phyloP scores from a whole-genome alignment of 2,888 invertebrate genomes.

The Lithophane ornitopus region DNA sequence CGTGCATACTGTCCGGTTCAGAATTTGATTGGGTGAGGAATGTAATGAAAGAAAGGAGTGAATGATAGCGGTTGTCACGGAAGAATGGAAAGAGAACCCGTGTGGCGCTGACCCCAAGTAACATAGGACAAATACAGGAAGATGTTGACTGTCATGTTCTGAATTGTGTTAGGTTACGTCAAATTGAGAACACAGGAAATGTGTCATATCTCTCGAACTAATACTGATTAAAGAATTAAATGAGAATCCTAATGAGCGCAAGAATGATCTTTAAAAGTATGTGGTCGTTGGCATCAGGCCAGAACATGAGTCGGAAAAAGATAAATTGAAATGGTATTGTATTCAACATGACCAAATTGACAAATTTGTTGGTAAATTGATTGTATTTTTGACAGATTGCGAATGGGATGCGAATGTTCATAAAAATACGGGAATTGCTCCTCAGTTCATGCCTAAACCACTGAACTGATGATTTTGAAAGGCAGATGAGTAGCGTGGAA shows the following conservation, averaged over 20 bases:
- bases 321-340: not conserved
- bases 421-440: too few relatives aligned
- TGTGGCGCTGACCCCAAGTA: too few relatives aligned
- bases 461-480: not conserved
- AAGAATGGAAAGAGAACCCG: too few relatives aligned
- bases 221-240: constrained; percentile 25
- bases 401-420: too few relatives aligned
- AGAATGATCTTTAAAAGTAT: constrained; percentile 31
- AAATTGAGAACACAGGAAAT: constrained; percentile 32
- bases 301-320: not conserved
- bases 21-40: not conserved
- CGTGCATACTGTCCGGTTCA: not conserved
- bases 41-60: too few relatives aligned
- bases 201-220: constrained; percentile 25
- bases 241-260: constrained; percentile 11
- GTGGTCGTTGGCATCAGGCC: constrained; percentile 34
- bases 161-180: not conserved
- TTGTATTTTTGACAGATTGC: too few relatives aligned
- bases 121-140: too few relatives aligned
- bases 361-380: too few relatives aligned
- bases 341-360: too few relatives aligned
- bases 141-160: too few relatives aligned
- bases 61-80: too few relatives aligned
- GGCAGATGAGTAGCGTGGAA: not conserved
- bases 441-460: not conserved